Percentiles rank a stretch among this genome's conserved stretches.
Evolutionary conservation across 1,140 invertebrate genomes (phyloP).

Genomic region (Bradynema listronoti): DNA sequence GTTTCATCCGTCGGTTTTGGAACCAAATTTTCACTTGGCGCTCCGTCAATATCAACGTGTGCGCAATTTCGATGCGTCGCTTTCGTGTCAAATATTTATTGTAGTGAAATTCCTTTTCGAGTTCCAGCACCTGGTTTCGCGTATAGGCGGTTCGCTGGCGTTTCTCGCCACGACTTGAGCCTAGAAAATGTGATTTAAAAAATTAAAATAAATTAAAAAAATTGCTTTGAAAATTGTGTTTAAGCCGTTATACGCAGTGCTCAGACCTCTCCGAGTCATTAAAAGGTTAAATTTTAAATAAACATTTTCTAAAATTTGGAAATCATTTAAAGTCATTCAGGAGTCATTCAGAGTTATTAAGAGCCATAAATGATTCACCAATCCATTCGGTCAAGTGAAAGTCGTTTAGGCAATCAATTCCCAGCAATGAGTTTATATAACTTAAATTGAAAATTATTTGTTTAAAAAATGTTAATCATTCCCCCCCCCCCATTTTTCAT

Average conservation of each 20-base stretch:
- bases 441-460: too few relatives aligned
- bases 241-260: neutral
- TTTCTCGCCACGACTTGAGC: slow-evolving; percentile 62
- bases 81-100: slow-evolving; percentile 70
- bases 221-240: neutral
- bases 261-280: too few relatives aligned
- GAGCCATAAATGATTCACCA: too few relatives aligned
- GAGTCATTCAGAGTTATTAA: too few relatives aligned
- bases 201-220: neutral
- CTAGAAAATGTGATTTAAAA: too few relatives aligned
- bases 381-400: too few relatives aligned
- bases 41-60: slow-evolving; percentile 77
- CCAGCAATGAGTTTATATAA: too few relatives aligned
- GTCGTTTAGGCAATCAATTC: too few relatives aligned
- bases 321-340: too few relatives aligned
- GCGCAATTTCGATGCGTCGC: slow-evolving; percentile 78
- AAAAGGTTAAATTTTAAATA: neutral
- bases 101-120: slow-evolving; percentile 94
- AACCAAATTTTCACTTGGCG: slow-evolving; percentile 77
- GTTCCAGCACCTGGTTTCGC: slow-evolving; percentile 86
- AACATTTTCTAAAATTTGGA: too few relatives aligned
- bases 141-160: slow-evolving; percentile 89
- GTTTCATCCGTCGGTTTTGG: slow-evolving; percentile 45
- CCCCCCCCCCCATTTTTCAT: neutral
- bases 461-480: too few relatives aligned